Conservation (phyloP, 2,888 invertebrate genomes). For the Platycheirus albimanus region DNA sequence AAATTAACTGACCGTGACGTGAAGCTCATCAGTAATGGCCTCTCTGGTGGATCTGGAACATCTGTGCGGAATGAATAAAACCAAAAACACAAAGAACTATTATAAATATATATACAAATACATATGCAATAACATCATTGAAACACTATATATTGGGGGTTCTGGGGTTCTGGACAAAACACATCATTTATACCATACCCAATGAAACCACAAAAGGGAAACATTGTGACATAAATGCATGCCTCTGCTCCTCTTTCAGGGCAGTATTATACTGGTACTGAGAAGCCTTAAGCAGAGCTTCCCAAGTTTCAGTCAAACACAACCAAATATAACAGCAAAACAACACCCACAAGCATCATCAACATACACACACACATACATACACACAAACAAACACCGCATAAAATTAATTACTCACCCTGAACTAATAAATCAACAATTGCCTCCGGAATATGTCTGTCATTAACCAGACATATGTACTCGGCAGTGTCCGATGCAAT, state of each 20-base stretch:
- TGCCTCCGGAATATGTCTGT: constrained; percentile 86
- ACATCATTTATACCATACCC: constrained; percentile 17
- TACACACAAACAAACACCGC: constrained; percentile 26
- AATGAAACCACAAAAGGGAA: constrained; percentile 61
- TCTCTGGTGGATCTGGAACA: constrained; percentile 88
- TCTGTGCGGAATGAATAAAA: constrained; percentile 84
- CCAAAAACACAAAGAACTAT: constrained; percentile 29
- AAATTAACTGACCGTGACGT: constrained; percentile 89
- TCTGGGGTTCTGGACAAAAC: constrained; percentile 8
- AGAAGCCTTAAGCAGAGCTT: constrained; percentile 7
- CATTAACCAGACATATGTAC: constrained; percentile 88
- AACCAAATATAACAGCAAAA: neutral
- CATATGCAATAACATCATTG: constrained; percentile 26
- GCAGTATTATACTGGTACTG: no score
- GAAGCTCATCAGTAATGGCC: constrained; percentile 88
- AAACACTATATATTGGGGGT: constrained; percentile 4
- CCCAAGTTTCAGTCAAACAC: constrained; percentile 6
- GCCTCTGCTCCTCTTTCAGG: constrained; percentile 4
- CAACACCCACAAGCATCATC: neutral
- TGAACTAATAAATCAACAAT: constrained; percentile 87
- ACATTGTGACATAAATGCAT: constrained; percentile 35
- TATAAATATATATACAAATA: constrained; percentile 46
- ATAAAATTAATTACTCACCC: constrained; percentile 83
- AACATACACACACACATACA: constrained; percentile 17
- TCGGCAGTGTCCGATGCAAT: constrained; percentile 86